Conservation (phyloP, 2,797 vertebrate species). For the Typhlichthys eigenmanni region DNA sequence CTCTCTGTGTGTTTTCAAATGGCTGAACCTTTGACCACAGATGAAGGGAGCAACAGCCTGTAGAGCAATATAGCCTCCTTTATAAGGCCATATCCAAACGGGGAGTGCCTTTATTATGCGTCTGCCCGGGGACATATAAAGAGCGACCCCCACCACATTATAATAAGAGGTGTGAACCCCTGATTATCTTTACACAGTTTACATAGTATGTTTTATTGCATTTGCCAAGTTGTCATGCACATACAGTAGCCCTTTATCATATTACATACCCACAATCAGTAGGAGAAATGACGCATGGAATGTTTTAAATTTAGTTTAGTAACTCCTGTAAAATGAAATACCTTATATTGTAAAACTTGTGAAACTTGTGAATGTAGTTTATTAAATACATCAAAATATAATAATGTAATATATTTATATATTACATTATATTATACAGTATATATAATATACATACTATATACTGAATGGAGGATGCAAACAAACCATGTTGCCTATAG, state of each 20-base stretch:
- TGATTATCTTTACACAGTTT: slow-evolving; percentile 20
- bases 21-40: slow-evolving; percentile 58
- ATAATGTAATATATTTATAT: too few relatives aligned
- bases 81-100: slow-evolving; percentile 34
- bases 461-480: too few relatives aligned
- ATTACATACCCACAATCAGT: slow-evolving; percentile 49
- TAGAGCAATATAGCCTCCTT: slow-evolving; percentile 37
- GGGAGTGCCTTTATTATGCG: slow-evolving; percentile 45
- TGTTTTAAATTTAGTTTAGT: slow-evolving; percentile 19
- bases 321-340: too few relatives aligned
- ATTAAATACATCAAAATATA: too few relatives aligned
- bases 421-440: too few relatives aligned
- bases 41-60: slow-evolving; percentile 30
- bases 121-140: neutral
- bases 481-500: too few relatives aligned
- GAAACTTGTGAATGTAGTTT: too few relatives aligned
- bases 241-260: slow-evolving; percentile 59
- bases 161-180: neutral
- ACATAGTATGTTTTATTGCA: slow-evolving; percentile 34
- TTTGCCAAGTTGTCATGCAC: slow-evolving; percentile 75
- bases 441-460: too few relatives aligned
- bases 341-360: too few relatives aligned
- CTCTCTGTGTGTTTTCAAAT: slow-evolving; percentile 68
- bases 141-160: slow-evolving; percentile 18
- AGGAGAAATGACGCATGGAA: slow-evolving; percentile 10